Evolutionary conservation across 1,140 invertebrate species (phyloP).

Genomic region (Aphidius gifuensis): DNA sequence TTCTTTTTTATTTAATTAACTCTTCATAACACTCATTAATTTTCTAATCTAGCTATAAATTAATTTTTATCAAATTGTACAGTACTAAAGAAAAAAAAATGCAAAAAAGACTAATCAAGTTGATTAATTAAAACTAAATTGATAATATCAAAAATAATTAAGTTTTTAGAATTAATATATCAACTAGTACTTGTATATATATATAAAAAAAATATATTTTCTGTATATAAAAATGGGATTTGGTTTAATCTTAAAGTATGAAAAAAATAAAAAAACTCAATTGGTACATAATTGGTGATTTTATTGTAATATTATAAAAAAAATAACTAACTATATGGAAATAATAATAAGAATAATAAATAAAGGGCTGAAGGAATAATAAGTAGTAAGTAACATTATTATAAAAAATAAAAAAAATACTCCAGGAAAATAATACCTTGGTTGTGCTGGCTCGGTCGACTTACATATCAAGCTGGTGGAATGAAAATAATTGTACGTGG

Average conservation of each 20-base stretch:
- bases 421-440: constrained; percentile 57
- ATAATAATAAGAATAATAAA: constrained; percentile 5
- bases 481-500: constrained; percentile 78
- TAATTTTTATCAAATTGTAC: too few species aligned
- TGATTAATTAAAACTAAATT: too few species aligned
- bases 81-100: neutral
- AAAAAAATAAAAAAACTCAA: too few species aligned
- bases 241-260: neutral
- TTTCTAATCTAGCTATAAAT: neutral
- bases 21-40: neutral
- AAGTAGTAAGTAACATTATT: neutral
- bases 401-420: constrained; percentile 30
- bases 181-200: too few species aligned
- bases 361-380: neutral
- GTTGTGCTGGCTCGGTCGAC: constrained; percentile 69
- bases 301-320: neutral
- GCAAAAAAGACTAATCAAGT: neutral
- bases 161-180: too few species aligned
- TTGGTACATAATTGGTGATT: too few species aligned
- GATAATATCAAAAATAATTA: too few species aligned
- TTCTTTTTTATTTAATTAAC: constrained; percentile 14
- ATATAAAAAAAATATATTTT: neutral
- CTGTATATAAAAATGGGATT: constrained; percentile 27
- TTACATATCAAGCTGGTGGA: constrained; percentile 71
- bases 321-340: neutral